Evolutionary conservation across 2,113 vertebrate species (phyloP).

Genomic region (Notothenia coriiceps): DNA sequence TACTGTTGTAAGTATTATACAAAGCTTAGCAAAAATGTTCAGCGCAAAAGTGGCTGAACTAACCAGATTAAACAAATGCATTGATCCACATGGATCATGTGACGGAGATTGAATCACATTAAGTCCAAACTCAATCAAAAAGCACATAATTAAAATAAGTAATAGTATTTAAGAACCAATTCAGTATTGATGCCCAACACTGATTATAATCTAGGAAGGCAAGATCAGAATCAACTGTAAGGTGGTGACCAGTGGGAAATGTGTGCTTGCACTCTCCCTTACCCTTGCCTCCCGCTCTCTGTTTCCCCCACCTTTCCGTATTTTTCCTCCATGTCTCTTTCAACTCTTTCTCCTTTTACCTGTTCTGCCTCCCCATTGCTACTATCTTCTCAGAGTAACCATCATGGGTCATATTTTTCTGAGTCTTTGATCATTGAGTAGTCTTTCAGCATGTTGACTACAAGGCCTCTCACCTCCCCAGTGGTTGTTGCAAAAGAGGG

Average conservation of each 20-base stretch:
- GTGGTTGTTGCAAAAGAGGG: slow-evolving; percentile 76
- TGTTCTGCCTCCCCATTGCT: slow-evolving; percentile 51
- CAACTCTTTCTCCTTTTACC: slow-evolving; percentile 70
- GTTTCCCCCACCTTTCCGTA: slow-evolving; percentile 39
- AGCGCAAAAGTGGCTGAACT: not conserved
- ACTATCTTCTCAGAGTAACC: slow-evolving; percentile 68
- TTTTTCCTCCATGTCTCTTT: slow-evolving; percentile 66
- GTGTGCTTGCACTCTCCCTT: slow-evolving; percentile 42
- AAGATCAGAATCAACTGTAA: not conserved
- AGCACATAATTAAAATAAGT: no score
- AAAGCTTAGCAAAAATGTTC: not conserved
- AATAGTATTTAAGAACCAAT: no score
- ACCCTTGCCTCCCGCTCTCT: slow-evolving; percentile 1
- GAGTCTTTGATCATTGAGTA: slow-evolving; percentile 78
- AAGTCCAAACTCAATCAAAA: not conserved
- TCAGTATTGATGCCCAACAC: not conserved
- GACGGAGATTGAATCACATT: not conserved
- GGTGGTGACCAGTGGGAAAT: slow-evolving; percentile 40
- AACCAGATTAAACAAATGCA: not conserved
- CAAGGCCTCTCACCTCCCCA: slow-evolving; percentile 79
- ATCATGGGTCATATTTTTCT: slow-evolving; percentile 74
- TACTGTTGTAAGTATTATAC: not conserved
- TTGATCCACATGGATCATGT: not conserved
- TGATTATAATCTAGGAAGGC: not conserved
- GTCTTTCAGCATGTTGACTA: slow-evolving; percentile 79